Evolutionary conservation across 2,797 vertebrate species (phyloP), one percentile per base, ranked within the genome.

Genomic region (Cheirogaleus major): DNA sequence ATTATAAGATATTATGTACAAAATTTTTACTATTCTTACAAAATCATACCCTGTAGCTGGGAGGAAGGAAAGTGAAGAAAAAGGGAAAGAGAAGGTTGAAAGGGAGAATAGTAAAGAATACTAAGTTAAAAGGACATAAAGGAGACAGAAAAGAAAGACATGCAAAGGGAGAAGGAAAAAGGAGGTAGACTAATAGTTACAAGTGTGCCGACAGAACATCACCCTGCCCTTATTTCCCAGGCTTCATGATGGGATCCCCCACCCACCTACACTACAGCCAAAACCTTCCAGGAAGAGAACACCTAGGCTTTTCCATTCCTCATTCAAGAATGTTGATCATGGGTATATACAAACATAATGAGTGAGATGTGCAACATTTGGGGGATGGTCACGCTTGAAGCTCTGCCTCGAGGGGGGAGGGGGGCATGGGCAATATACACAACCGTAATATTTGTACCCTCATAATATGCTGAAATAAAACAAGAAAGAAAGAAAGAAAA

Each of bases 1-100:
- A 27, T 27, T 43, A 88, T 65, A 85, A 93, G 95, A 90, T 41
- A 91, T n/a, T 61, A 75, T 35, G 20, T 59, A 75, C 5, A 55
- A 1, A 75, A 81, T 22, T 48, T 86, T 87, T 65, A 18, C 27
- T 20, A 17, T 55, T 13, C 45, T 52, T 90, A 76, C 23, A 90
- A 96, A 95, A 84, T 43, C 50, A 70, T 35, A 72, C 17, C 48
- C 8, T 82, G 9, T 5, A 61, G 22, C 20, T 20, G 32, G 17
- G 8, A 67, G 32, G 15, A 73, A 69, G 18, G 48, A 35, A 55
- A 23, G 23, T 22, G 63, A 18, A 25, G 65, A 86, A 57, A 87
- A 73, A 32, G 10, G 8, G 18, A 55, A 72, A 55, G 13, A 45
- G 22, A 73, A 69, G 35, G 7, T 4, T 67, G 25, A 45, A 73